A percentile compares a stretch with the other conserved stretches of the same genome.
phyloP scores from a whole-genome alignment of 1,140 invertebrate species.

The Atopsyche davidsoni region DNA sequence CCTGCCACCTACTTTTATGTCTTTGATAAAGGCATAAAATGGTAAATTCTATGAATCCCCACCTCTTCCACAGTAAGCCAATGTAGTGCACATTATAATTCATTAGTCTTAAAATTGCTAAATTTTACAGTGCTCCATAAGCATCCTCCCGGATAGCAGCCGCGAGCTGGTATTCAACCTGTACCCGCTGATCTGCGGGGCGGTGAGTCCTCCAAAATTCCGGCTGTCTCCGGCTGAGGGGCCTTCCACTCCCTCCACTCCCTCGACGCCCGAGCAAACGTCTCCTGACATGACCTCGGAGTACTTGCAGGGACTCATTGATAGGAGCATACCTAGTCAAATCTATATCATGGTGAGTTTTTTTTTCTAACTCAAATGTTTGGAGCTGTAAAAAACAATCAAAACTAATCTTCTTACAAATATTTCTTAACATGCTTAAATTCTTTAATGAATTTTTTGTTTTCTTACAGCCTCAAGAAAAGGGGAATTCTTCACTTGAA shows the following conservation, averaged over 20 bases:
- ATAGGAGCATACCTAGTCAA: conserved; percentile 23
- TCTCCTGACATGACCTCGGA: conserved; percentile 44
- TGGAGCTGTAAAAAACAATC: not conserved
- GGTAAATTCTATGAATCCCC: too few species aligned
- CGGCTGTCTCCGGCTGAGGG: conserved; percentile 51
- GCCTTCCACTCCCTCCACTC: conserved; percentile 37
- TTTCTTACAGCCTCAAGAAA: conserved; percentile 27
- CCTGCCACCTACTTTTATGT: too few species aligned
- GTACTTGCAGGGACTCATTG: conserved; percentile 38
- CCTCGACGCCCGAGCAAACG: conserved; percentile 33
- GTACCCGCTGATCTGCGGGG: conserved; percentile 65
- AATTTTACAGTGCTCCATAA: conserved; percentile 53
- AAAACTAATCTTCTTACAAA: not conserved
- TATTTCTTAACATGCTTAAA: not conserved
- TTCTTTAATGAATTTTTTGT: conserved; percentile 5
- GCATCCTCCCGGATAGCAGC: conserved; percentile 56
- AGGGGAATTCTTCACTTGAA: conserved; percentile 9
- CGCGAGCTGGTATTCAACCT: conserved; percentile 63
- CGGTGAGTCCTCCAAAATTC: conserved; percentile 61
- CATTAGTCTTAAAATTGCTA: too few species aligned
- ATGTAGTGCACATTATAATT: too few species aligned
- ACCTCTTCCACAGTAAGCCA: too few species aligned
- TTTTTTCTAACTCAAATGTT: not conserved
- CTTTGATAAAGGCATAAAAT: too few species aligned
- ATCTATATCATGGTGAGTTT: conserved; percentile 26